Base-by-base conservation (phyloP, 2,888 invertebrate genomes). In the Tenthredo mesomela region DNA sequence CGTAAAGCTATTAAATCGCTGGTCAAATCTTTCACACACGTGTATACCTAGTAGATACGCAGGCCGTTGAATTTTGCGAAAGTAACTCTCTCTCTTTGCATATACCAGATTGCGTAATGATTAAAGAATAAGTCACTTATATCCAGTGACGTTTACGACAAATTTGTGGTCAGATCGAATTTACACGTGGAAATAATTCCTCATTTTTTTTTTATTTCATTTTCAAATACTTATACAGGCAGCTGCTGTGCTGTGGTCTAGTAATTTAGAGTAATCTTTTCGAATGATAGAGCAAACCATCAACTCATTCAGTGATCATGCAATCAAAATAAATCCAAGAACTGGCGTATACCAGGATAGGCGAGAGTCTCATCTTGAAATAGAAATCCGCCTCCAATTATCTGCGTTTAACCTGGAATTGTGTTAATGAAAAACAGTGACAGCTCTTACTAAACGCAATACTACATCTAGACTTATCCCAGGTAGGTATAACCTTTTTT, bases 401-500 rank as follows among this genome's bases (percentile, higher is more conserved):
- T 67, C 82, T 67, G 54, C 82, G 82, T 70, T 82, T 54, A 67
- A 47, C 67, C 82, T 70, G 82, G 82, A 82, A 82, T 70, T 70
- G 82, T 82, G 82, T 82, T 82, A 82, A 82, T 82, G 82, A 82
- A 82, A 82, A 82, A 67, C 82, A 82, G 82, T 82, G 82, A 82
- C 82, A 82, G 82, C 82, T 82, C 82, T 82, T 82, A 82, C 82
- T 82, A 70, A 82, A 82, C 82, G 82, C 70, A 70, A 70, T 67
- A 82, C 82, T 70, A 70, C 80, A 80, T 82, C 82, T 82, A 65
- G 84, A 15, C 84, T 65, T 47, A 75, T 77, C 54, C 37, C 29
- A 58, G 37, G 43, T 21, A 43, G 54, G 65, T 33, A 77, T 77
- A 58, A 77, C 87, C 86, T 87, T 88, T 88, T 87, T 87, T 87